Evolutionary conservation across 2,797 vertebrate genomes (phyloP), one percentile per base, ranked within the genome.

Genomic region (Carcharodon carcharias): DNA sequence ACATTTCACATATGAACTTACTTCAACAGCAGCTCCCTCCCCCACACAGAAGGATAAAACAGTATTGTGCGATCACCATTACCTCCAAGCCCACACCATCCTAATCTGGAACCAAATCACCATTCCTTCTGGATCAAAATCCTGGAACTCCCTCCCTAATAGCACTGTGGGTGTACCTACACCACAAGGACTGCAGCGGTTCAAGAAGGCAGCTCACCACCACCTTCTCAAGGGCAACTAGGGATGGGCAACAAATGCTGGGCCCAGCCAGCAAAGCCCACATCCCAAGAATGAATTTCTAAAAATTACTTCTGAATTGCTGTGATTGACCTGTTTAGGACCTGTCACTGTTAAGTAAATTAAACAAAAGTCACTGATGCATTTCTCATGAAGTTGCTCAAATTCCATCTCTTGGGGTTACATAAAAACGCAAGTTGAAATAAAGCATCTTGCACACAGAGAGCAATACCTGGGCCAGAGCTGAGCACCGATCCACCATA

Each of bases 401-500:
- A 54, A 73, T 54, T 31, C 14, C 23, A 28, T 6, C 26, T 95
- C 61, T 85, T 85, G 18, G 77, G 16, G 40, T 8, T 40, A n/a
- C 73, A 80, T 12, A 80, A 80, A 80, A 80, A n/a, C 35, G 16
- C 61, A 11, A 63, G 31, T 12, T 35, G 50, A 54, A 56, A 21
- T 35, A 56, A 56, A 58, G 28, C 16, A 35, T 1, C 28, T 11
- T n/a, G 6, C 12, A 31, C 31, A 92, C 14, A 58, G 28, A 73
- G 28, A 58, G 50, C 16, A 54, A 96, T 97, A 99, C 99, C 99
- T 97, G 98, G 97, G 95, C 99, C 99, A 40, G 97, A 98, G 97
- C 99, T 99, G 96, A 99, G 98, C 97, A 99, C 97, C 96, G 98
- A 97, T 69, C 99, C 99, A 3, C 99, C 99, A 35, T 99, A 99